Conservation (phyloP, 2,797 vertebrate species). For the Pseudomugil tenellus region DNA sequence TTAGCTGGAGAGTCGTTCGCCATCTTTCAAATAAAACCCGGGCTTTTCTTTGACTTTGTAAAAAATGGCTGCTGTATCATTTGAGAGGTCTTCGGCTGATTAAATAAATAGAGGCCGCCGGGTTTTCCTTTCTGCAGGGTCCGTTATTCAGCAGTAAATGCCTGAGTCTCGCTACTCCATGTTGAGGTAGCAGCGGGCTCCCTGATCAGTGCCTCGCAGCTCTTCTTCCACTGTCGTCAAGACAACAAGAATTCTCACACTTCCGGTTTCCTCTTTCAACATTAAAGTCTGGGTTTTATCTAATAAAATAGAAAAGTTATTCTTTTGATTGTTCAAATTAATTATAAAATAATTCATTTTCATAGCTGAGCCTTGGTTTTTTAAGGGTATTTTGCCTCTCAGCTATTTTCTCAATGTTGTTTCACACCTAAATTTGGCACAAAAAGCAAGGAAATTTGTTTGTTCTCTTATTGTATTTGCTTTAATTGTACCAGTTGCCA, state of each 20-base stretch:
- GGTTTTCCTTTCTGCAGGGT: conserved; percentile 51
- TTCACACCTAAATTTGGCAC: no score
- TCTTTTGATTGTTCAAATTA: no score
- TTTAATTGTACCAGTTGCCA: no score
- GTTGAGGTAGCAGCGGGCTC: conserved; percentile 83
- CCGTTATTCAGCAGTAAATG: conserved; percentile 50
- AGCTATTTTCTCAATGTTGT: no score
- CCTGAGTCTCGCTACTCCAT: conserved; percentile 84
- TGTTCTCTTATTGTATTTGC: no score
- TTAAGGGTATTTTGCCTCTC: no score
- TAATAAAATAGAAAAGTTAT: neutral
- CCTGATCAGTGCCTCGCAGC: conserved; percentile 41
- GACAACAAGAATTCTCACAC: rapidly evolving
- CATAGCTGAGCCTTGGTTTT: no score
- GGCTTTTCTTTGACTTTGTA: conserved; percentile 51
- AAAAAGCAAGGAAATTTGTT: no score
- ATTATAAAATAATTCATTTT: no score
- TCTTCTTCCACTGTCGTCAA: conserved; percentile 28
- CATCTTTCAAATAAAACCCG: conserved; percentile 86
- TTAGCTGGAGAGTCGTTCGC: conserved; percentile 98
- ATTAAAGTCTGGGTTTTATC: conserved; percentile 31
- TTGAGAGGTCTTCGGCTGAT: conserved; percentile 35
- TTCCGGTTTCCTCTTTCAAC: conserved; percentile 54
- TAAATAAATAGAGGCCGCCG: conserved; percentile 8
- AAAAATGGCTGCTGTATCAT: conserved; percentile 69